Percentiles rank a stretch among this genome's conserved stretches.
These are phyloP conservation scores for Alexandromys fortis DNA, from an alignment of 2,113 vertebrate genomes.

Conservation along the genomic window DNA sequence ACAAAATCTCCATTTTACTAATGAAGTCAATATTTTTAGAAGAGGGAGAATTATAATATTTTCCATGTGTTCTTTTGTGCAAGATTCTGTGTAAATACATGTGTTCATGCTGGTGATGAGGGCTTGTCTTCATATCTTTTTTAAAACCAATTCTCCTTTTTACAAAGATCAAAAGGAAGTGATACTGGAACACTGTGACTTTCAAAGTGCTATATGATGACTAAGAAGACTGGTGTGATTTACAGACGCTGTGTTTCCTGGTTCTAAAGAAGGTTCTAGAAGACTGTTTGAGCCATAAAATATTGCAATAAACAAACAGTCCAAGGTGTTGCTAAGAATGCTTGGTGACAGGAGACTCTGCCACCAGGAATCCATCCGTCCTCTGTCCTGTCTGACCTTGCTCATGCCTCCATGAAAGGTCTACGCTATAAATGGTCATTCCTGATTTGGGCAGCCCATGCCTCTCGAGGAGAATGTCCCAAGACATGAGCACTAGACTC, in stretches of 20 bases:
- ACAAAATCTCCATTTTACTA: conserved; percentile 54
- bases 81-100: not conserved
- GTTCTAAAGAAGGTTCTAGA: not conserved
- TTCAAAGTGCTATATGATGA: not conserved
- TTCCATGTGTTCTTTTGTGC: not conserved
- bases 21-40: conserved; percentile 49
- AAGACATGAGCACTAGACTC: rapidly evolving
- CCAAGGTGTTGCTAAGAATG: rapidly evolving
- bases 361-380: not conserved
- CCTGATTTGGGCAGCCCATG: not conserved
- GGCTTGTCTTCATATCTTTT: not conserved
- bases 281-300: not conserved
- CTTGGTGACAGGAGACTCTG: not conserved
- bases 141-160: conserved; percentile 7
- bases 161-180: not conserved
- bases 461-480: not conserved
- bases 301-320: not conserved
- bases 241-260: not conserved
- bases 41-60: not conserved
- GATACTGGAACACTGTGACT: not conserved
- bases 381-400: too few species aligned
- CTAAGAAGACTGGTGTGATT: not conserved
- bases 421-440: not conserved
- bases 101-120: not conserved
- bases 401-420: not conserved